Evolutionary conservation across 2,888 invertebrate genomes (phyloP).

Genomic region (Polyommatus icarus): DNA sequence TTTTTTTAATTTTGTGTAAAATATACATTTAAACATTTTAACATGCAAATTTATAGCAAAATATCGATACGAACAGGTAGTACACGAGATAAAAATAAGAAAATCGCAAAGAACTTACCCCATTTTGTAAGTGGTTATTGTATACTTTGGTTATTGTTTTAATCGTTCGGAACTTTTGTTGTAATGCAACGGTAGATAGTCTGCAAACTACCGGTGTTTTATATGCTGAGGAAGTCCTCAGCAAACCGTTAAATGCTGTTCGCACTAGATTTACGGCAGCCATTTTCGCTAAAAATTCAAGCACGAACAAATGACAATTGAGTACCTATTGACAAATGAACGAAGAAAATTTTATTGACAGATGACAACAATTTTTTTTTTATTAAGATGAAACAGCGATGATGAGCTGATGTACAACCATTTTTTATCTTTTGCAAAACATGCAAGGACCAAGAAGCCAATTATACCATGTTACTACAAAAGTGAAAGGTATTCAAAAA

Average conservation of each 20-base stretch:
- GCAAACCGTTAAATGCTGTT: conserved; percentile 71
- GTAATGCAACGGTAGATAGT: conserved; percentile 60
- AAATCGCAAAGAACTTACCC: conserved; percentile 22
- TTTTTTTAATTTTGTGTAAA: background rate
- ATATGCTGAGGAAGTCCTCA: conserved; percentile 65
- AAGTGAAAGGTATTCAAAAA: too few species aligned
- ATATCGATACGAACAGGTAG: background rate
- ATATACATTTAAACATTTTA: background rate
- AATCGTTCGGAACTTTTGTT: conserved; percentile 24
- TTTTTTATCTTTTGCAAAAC: too few species aligned
- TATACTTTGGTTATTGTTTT: conserved; percentile 29
- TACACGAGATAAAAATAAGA: conserved; percentile 13
- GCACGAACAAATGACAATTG: conserved; percentile 48
- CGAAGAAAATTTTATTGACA: background rate
- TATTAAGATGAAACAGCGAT: background rate
- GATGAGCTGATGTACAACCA: too few species aligned
- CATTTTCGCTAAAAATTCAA: conserved; percentile 63
- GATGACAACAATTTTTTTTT: background rate
- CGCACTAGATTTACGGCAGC: conserved; percentile 73
- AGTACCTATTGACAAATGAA: background rate
- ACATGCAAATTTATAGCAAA: background rate
- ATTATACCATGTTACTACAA: too few species aligned
- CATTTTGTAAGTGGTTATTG: conserved; percentile 31
- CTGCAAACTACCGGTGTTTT: conserved; percentile 69
- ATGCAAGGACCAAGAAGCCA: too few species aligned